A percentile compares a stretch with the other conserved stretches of the same genome.
Conservation (phyloP, 2,888 invertebrate genomes). For the Salticus scenicus region DNA sequence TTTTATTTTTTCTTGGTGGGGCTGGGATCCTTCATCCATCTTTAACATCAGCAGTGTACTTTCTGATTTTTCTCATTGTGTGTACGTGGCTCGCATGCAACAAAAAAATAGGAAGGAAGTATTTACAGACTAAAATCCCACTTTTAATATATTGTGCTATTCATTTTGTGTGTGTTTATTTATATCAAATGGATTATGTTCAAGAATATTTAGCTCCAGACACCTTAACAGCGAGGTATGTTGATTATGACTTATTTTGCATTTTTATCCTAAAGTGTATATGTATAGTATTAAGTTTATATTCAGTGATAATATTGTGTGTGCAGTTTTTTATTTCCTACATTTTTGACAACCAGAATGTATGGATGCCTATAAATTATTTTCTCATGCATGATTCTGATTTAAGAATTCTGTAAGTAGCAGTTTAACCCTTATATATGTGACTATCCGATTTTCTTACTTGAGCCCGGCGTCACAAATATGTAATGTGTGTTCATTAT, state of each 20-base stretch:
- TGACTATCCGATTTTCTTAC: no score
- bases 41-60: constrained; percentile 88
- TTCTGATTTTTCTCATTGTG: constrained; percentile 87
- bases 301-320: no score
- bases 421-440: no score
- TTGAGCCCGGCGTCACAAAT: no score
- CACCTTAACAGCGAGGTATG: constrained; percentile 85
- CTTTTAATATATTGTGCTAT: constrained; percentile 82
- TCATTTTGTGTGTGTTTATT: constrained; percentile 84
- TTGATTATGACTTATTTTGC: background rate
- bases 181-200: constrained; percentile 90
- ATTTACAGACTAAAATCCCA: constrained; percentile 78
- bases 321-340: no score
- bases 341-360: no score
- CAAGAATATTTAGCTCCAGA: constrained; percentile 83
- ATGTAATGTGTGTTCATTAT: no score
- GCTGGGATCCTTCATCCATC: constrained; percentile 88
- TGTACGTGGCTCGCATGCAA: constrained; percentile 92
- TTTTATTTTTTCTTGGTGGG: constrained; percentile 79
- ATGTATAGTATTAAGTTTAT: no score
- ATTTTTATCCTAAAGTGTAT: background rate
- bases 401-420: no score
- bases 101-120: constrained; percentile 84
- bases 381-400: no score
- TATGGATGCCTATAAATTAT: no score